A percentile compares a stretch with the other conserved stretches of the same genome.
Evolutionary conservation across 2,113 vertebrate species (phyloP).

Genomic region (Empidonax traillii): DNA sequence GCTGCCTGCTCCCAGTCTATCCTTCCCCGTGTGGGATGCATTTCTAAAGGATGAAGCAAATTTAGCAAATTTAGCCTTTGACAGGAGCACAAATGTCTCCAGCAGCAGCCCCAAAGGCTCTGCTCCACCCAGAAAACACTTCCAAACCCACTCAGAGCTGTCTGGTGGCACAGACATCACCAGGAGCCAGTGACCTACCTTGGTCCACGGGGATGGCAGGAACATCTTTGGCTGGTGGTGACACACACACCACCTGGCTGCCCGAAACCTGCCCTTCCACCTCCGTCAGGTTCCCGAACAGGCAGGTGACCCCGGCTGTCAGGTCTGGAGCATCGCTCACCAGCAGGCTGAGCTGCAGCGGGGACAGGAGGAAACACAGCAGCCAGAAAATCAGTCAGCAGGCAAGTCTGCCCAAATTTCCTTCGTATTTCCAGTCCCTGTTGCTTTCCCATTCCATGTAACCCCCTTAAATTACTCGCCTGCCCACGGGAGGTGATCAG

Average conservation of each 20-base stretch:
- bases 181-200: conserved; percentile 72
- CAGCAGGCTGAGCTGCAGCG: conserved; percentile 85
- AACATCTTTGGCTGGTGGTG: conserved; percentile 89
- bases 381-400: background rate
- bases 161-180: fast-evolving
- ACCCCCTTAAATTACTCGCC: background rate
- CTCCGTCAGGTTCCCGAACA: conserved; percentile 95
- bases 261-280: conserved; percentile 90
- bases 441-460: background rate
- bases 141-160: fast-evolving
- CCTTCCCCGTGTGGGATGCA: background rate
- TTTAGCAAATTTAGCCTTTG: background rate
- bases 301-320: conserved; percentile 86
- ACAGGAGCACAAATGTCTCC: background rate
- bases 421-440: fast-evolving
- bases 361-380: background rate
- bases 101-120: background rate
- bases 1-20: background rate
- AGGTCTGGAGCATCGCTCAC: conserved; percentile 93
- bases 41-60: background rate
- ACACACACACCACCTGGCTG: conserved; percentile 88
- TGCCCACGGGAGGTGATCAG: background rate
- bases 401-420: background rate
- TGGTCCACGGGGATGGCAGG: conserved; percentile 91
- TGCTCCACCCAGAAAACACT: background rate